phyloP scores from a whole-genome alignment of 1,140 invertebrate genomes.

The Formica exsecta region DNA sequence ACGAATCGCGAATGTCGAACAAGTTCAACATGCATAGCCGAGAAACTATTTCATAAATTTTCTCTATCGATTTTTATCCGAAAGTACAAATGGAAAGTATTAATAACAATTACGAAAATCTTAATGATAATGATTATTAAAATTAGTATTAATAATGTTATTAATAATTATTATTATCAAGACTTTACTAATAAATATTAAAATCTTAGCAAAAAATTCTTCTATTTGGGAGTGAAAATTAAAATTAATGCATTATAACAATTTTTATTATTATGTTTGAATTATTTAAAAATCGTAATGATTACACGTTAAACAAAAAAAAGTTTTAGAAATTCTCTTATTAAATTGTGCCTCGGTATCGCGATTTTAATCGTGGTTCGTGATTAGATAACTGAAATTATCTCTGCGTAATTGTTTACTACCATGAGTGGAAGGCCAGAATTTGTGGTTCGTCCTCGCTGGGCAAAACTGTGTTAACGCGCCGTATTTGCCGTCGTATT shows the following conservation, averaged over 20 bases:
- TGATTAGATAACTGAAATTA: neutral
- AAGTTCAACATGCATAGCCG: neutral
- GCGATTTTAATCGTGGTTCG: neutral
- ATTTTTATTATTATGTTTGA: neutral
- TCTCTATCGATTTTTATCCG: conserved; percentile 17
- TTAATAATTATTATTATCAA: no score
- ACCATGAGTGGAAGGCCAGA: neutral
- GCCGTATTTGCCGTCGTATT: conserved; percentile 25
- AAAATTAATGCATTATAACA: neutral
- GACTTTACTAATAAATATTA: neutral
- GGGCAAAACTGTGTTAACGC: conserved; percentile 65
- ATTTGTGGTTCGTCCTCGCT: conserved; percentile 42
- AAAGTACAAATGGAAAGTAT: neutral
- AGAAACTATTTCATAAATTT: neutral
- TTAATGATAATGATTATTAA: neutral
- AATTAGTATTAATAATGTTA: no score
- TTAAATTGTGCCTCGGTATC: neutral
- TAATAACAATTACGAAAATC: neutral
- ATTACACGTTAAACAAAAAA: neutral
- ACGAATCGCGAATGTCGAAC: conserved; percentile 12
- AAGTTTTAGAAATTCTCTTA: neutral
- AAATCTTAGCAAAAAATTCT: neutral
- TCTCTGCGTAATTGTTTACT: neutral
- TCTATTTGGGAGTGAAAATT: neutral
- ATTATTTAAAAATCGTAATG: neutral